These are phyloP conservation scores for Andrena flavipes DNA, from an alignment of 2,888 invertebrate species.

Conservation along the genomic window DNA sequence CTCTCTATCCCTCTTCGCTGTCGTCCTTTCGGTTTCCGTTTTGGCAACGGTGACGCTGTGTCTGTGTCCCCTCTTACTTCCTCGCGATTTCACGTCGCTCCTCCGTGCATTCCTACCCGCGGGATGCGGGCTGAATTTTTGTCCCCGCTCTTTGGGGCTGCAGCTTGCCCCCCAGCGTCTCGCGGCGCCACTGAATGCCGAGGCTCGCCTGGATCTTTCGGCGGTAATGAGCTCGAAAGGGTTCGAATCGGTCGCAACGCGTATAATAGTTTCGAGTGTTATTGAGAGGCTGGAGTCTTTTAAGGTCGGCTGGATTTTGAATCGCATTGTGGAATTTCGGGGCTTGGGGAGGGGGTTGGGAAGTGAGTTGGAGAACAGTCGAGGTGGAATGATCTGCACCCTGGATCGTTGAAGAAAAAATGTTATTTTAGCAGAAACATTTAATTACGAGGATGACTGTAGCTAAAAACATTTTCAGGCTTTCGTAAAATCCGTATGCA, in stretches of 20 bases:
- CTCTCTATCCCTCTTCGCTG: no score
- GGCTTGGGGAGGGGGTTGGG: neutral
- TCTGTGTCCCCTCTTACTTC: neutral
- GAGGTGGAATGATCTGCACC: neutral
- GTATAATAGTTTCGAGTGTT: neutral
- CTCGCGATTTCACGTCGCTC: neutral
- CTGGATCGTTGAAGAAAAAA: neutral
- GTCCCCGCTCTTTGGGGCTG: neutral
- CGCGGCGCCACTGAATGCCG: neutral
- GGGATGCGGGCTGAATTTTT: neutral
- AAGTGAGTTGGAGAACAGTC: neutral
- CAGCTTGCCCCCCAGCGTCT: neutral
- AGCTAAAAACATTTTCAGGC: no score
- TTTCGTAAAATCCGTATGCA: no score
- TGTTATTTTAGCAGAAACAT: neutral
- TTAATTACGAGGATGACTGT: no score
- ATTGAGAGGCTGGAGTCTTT: neutral
- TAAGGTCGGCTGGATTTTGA: neutral
- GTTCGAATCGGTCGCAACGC: neutral
- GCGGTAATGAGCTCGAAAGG: conserved; percentile 5
- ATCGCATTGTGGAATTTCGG: conserved; percentile 1
- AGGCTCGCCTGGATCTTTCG: neutral
- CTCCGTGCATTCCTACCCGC: neutral
- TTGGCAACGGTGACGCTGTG: neutral
- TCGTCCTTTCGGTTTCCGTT: conserved; percentile 31